A percentile compares a stretch with the other conserved stretches of the same genome.
Evolutionary conservation across 2,797 vertebrate genomes (phyloP).

Genomic region (Paedocypris micromegethes): DNA sequence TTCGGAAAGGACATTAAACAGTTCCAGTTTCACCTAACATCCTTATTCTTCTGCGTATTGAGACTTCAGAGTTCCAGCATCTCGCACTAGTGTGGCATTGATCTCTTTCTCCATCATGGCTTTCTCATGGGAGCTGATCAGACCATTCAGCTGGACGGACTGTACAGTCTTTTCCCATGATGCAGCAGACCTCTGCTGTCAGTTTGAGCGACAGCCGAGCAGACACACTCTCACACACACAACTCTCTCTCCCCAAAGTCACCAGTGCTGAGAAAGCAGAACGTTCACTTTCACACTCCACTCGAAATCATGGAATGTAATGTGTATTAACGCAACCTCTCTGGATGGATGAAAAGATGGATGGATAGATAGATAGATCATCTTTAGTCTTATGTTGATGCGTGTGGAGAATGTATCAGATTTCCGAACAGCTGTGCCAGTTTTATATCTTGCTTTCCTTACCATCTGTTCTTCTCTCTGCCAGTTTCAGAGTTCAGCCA

Average conservation of each 20-base stretch:
- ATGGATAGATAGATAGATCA: neutral
- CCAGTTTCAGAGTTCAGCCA: slow-evolving; percentile 9
- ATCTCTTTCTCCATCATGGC: neutral
- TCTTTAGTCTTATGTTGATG: slow-evolving; percentile 1
- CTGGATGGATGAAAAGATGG: neutral
- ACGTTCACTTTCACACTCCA: slow-evolving; percentile 14
- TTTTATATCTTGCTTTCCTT: slow-evolving; percentile 12
- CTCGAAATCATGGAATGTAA: neutral
- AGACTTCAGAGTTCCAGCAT: slow-evolving; percentile 9
- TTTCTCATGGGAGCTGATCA: slow-evolving; percentile 16
- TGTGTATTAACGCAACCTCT: too few species aligned
- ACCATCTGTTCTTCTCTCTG: slow-evolving; percentile 14
- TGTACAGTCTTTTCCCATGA: slow-evolving; percentile 14
- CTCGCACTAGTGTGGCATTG: neutral
- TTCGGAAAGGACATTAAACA: too few species aligned
- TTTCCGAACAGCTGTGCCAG: slow-evolving; percentile 9
- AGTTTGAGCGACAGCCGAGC: slow-evolving; percentile 30
- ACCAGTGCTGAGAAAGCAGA: slow-evolving; percentile 16
- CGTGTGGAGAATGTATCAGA: slow-evolving; percentile 1
- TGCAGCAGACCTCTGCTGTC: slow-evolving; percentile 11
- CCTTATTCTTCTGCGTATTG: neutral
- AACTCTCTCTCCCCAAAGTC: slow-evolving; percentile 22
- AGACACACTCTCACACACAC: slow-evolving; percentile 11
- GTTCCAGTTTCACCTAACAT: too few species aligned
- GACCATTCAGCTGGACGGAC: slow-evolving; percentile 13